Evolutionary conservation across 2,888 invertebrate genomes (phyloP).

Genomic region (Zootermopsis nevadensis): DNA sequence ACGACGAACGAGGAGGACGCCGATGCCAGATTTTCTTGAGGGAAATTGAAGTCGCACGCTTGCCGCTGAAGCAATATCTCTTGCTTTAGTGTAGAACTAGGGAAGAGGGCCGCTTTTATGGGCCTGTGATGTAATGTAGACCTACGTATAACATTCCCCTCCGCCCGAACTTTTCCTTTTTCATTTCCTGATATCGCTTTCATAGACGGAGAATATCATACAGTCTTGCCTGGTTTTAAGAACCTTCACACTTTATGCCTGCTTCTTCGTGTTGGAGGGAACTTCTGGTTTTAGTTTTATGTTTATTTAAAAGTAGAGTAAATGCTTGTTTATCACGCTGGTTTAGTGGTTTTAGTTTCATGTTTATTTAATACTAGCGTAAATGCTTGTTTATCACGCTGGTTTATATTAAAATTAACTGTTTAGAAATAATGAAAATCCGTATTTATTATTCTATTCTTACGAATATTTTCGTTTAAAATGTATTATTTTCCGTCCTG

Average conservation of each 20-base stretch:
- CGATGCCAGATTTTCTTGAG: constrained; percentile 1
- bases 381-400: too few species aligned
- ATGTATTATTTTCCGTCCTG: too few species aligned
- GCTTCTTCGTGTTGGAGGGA: not conserved
- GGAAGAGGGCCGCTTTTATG: constrained; percentile 4
- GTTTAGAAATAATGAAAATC: too few species aligned
- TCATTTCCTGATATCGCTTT: constrained; percentile 23
- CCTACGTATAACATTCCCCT: not conserved
- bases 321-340: too few species aligned
- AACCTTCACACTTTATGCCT: not conserved
- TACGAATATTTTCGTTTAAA: too few species aligned
- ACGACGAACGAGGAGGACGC: not conserved
- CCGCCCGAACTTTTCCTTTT: constrained; percentile 2
- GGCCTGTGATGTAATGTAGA: constrained; percentile 10
- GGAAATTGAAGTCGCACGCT: constrained; percentile 21
- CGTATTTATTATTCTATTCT: too few species aligned
- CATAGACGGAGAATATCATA: not conserved
- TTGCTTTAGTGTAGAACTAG: constrained; percentile 10
- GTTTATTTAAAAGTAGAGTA: too few species aligned
- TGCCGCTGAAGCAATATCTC: constrained; percentile 21
- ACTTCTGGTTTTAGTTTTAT: too few species aligned
- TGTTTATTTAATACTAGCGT: too few species aligned
- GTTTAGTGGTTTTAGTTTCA: too few species aligned
- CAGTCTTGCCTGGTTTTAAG: not conserved
- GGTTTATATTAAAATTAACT: too few species aligned